Evolutionary conservation across 2,797 vertebrate genomes (phyloP).

Genomic region (Rhynchonycteris naso): DNA sequence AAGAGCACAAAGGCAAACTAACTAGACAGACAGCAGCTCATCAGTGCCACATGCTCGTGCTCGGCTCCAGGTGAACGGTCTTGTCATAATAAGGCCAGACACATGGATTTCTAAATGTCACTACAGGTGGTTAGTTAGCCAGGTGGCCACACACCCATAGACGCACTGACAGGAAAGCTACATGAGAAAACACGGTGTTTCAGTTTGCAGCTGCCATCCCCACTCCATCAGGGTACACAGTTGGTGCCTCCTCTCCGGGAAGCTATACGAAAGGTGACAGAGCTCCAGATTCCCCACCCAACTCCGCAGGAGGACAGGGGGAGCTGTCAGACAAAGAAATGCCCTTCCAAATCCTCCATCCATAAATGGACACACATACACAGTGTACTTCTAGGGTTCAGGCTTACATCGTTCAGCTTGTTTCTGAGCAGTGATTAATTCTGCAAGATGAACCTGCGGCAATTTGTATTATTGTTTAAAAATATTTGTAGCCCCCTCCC

Average conservation of each 20-base stretch:
- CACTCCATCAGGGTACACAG: slow-evolving; percentile 75
- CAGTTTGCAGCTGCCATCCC: slow-evolving; percentile 78
- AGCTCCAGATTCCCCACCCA: not conserved
- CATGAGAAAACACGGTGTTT: slow-evolving; percentile 76
- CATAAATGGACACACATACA: not conserved
- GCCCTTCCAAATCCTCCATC: slow-evolving; percentile 12
- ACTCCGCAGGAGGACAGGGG: slow-evolving; percentile 49
- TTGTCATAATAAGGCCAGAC: slow-evolving; percentile 83
- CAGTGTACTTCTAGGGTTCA: slow-evolving; percentile 34
- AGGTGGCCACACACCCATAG: slow-evolving; percentile 57
- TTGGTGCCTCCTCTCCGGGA: slow-evolving; percentile 66
- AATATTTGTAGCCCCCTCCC: not conserved
- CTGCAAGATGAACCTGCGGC: not conserved
- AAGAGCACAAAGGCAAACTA: slow-evolving; percentile 79
- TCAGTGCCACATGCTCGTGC: slow-evolving; percentile 76
- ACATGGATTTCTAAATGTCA: slow-evolving; percentile 81
- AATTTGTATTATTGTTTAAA: not conserved
- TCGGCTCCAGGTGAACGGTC: slow-evolving; percentile 55
- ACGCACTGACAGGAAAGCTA: slow-evolving; percentile 74
- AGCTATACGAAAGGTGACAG: slow-evolving; percentile 57
- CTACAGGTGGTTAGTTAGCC: slow-evolving; percentile 83
- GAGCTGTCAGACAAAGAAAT: not conserved
- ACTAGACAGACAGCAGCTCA: slow-evolving; percentile 83
- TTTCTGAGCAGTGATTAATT: slow-evolving; percentile 30
- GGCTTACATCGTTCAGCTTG: slow-evolving; percentile 33